Conservation (phyloP, 2,797 vertebrate genomes). For the Dromococcyx pavoninus region DNA sequence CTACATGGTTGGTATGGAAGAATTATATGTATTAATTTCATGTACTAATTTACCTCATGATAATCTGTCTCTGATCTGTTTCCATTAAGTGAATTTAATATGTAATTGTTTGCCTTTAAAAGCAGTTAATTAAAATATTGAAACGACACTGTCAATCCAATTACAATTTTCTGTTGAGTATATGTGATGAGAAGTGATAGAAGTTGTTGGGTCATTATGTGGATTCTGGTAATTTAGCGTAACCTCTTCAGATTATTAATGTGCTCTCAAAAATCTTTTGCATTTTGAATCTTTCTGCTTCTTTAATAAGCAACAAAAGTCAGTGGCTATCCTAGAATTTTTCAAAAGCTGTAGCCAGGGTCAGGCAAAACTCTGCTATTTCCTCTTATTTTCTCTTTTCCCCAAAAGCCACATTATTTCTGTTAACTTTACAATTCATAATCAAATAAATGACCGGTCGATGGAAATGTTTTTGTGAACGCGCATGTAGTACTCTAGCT, state of each 20-base stretch:
- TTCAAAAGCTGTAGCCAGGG: not conserved
- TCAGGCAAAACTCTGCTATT: not conserved
- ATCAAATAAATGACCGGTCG: not conserved
- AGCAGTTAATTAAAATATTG: not conserved
- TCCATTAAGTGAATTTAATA: not conserved
- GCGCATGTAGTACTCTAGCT: not conserved
- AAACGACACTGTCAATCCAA: not conserved
- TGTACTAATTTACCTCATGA: not conserved
- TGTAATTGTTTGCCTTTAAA: not conserved
- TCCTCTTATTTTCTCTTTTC: not conserved
- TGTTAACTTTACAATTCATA: not conserved
- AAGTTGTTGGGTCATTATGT: not conserved
- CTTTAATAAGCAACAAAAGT: not conserved
- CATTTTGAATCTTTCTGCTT: not conserved
- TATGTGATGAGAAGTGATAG: not conserved
- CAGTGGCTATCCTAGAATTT: not conserved
- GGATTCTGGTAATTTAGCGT: not conserved
- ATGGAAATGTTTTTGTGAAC: not conserved
- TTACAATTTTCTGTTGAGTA: not conserved
- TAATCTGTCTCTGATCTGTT: not conserved
- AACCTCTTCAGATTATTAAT: not conserved
- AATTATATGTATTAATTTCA: not conserved
- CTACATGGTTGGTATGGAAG: not conserved
- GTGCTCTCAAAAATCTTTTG: not conserved
- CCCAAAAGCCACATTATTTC: not conserved